These are phyloP conservation scores for Epinephelus moara DNA, from an alignment of 2,113 vertebrate genomes.

Conservation along the genomic window DNA sequence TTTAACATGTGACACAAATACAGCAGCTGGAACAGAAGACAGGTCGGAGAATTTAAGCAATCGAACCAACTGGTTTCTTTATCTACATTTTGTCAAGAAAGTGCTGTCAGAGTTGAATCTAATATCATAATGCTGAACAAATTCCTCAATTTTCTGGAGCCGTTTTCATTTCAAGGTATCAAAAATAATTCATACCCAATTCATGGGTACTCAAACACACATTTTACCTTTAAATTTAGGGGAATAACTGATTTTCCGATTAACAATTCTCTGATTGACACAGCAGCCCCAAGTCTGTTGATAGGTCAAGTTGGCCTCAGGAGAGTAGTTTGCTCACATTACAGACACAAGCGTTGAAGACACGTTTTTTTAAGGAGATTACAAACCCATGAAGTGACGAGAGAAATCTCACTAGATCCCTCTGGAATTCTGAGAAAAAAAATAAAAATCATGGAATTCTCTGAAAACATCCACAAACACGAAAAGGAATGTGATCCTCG, in stretches of 20 bases:
- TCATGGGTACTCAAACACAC: slow-evolving; percentile 10
- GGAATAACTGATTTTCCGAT: slow-evolving; percentile 19
- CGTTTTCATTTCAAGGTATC: slow-evolving; percentile 10
- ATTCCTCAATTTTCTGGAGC: slow-evolving; percentile 2
- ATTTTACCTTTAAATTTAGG: slow-evolving; percentile 21
- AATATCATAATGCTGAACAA: slow-evolving; percentile 35
- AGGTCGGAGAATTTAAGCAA: slow-evolving; percentile 30
- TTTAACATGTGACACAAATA: slow-evolving; percentile 60
- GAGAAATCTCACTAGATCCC: slow-evolving; percentile 46
- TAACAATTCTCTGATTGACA: slow-evolving; percentile 1
- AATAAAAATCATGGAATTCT: slow-evolving; percentile 61
- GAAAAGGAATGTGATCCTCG: slow-evolving; percentile 77
- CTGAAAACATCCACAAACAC: slow-evolving; percentile 57
- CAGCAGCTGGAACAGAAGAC: slow-evolving; percentile 73
- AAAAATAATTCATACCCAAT: slow-evolving; percentile 32
- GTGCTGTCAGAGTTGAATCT: slow-evolving; percentile 8
- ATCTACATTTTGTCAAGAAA: slow-evolving; percentile 15
- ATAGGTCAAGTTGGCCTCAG: slow-evolving; percentile 38
- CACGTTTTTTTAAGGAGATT: slow-evolving; percentile 24
- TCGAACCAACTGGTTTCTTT: slow-evolving; percentile 18
- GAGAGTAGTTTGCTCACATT: slow-evolving; percentile 56
- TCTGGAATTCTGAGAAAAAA: slow-evolving; percentile 69
- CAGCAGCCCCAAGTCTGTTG: slow-evolving; percentile 32
- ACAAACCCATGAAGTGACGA: slow-evolving; percentile 5
- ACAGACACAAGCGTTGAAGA: slow-evolving; percentile 39